Evolutionary conservation across 2,113 vertebrate species (phyloP), one percentile per base, ranked within the genome.

Genomic region (Cyanocitta stelleri): DNA sequence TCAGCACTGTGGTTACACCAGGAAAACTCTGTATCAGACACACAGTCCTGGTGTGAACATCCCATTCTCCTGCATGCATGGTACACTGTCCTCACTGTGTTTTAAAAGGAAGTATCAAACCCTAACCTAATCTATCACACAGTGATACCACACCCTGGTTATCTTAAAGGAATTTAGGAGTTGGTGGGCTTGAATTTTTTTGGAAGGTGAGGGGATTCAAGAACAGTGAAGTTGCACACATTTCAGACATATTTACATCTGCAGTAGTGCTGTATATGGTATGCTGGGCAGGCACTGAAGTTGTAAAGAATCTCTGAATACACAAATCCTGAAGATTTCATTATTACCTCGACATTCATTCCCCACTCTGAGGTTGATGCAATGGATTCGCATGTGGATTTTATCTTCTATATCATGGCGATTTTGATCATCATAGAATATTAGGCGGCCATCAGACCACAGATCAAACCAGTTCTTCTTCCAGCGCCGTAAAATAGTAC

Each of bases 391-490:
- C 98, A 99, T 99, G 96, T 99, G 98, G 88, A 99, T 98, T 94
- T 99, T 98, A 64, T 99, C 99, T 91, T 99, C 99, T 87, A 99
- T 89, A 91, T 98, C 98, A 21, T 95, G 98, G 22, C 99, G 97
- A 24, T 98, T 98, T 66, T 99, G 98, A 74, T 99, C 98, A 49
- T 98, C 99, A 13, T 99, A 99, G 97, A 99, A 99, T 86, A 99
- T 98, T 22, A 99, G 97, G 39, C 98, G 98, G 29, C 99, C 99
- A 48, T 99, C 98, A 43, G 98, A 98, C 99, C 98, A 99, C 64
- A 99, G 92, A 90, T 99, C 99, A 97, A 99, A 99, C 99, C 99
- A 99, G 96, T 99, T 99, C 97, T 97, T 99, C 95, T 99, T 99
- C 99, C 99, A 99, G 3, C 99, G 98, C 41, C 99, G 99, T 95